Evolutionary conservation across 2,113 vertebrate species (phyloP), one percentile per base, ranked within the genome.

Genomic region (Rousettus leschenaultii): DNA sequence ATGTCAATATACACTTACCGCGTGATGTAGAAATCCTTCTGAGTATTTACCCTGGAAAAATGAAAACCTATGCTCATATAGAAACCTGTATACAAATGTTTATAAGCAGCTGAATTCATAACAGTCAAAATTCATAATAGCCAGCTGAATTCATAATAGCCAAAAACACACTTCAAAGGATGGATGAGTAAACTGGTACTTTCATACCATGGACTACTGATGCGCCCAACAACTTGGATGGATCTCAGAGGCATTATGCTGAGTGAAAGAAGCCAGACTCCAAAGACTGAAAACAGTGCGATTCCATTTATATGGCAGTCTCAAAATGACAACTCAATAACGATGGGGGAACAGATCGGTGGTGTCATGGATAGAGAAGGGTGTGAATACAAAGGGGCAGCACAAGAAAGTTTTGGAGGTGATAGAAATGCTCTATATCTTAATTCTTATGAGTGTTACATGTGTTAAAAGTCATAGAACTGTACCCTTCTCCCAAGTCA

Each of bases 101-200:
- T 92, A n/a, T 71, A 78, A 79, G 70, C 24, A 83, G 24, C 71
- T 84, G 30, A 94, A 96, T 92, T 89, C 26, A 40, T 68, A 89
- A 77, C 59, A 75, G 59, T 26, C 33, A 51, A 51, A 16, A 35
- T 92, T 89, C 26, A 40, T 68, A 89, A 77, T 66, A 75, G 59
- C 30, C 30, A 83, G 28, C 70, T 84, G 30, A 94, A 96, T 92
- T 88, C 21, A 40, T 66, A 88, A 75, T 66, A 74, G 59, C 30
- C 26, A 45, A 45, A 90, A 82, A 78, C 74, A 43, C 7, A 35
- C 21, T 78, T 94, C 21, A 87, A 11, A 86, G 70, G 74, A 80
- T 94, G 33, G 86, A 26, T 22, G 51, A 85, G 74, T 48, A 40
- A 90, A 61, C n/a, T 35, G 10, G 30, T 71, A 35, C n/a, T 86